Evolutionary conservation across 64 coral and sea anemone species (phyloP), one percentile per base, ranked within the genome.

Genomic region (Montipora cactus): DNA sequence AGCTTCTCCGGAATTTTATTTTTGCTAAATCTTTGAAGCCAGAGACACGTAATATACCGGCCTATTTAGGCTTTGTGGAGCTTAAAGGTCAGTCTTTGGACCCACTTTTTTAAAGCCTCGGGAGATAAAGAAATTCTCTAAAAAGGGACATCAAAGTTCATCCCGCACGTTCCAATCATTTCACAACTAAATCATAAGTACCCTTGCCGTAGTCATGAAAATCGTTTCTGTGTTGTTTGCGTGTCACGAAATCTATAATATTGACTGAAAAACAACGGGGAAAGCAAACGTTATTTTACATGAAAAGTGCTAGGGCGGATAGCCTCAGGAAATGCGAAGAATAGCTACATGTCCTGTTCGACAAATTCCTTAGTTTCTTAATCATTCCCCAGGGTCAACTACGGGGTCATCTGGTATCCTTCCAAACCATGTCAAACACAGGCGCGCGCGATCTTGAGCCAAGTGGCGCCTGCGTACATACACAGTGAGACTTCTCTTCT

Each of bases 291-390:
- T 51, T 71, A 19, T 67, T 71, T 71, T 3, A 18, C 5, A 12
- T 11, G 4, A 0, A 69, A 86, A n/a, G 51, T n/a, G 44, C 82
- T 50, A 44, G 16, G 66, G n/a, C 8, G 20, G 20, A 70, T 5
- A 49, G 62, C 16, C 45, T 11, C 82, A 69, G 82, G 82, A 86
- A 86, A 86, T 86, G 23, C 19, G 5, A 72, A 71, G 46, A 86
- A 86, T 86, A 86, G 82, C 71, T 86, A 86, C 82, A 86, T 86
- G 62, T 86, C 82, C 64, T 86, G 15, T 28, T 49, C 18, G 18
- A 11, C 45, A 71, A 86, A 86, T 86, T 86, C 82, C 82, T 86
- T 86, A 59, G 82, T 72, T 86, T 86, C 82, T 86, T 86, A 71
- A 72, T 49, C n/a, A 9, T 21, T 51, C 16, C 37, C 37, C 45